Conservation (phyloP, 2,113 vertebrate species). For the Pithys albifrons region DNA sequence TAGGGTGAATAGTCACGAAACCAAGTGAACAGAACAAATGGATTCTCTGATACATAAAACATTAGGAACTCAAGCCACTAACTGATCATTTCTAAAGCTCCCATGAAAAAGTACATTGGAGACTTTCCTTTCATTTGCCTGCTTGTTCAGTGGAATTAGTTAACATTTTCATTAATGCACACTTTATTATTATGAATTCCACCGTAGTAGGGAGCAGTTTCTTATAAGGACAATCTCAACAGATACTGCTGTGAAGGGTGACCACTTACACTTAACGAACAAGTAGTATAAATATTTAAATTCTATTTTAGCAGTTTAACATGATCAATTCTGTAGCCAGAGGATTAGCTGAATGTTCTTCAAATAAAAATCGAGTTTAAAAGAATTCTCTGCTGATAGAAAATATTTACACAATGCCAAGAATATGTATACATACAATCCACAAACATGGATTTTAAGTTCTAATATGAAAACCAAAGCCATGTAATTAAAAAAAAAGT, state of each 20-base stretch:
- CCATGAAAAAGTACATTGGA: neutral
- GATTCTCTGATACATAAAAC: neutral
- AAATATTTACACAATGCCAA: neutral
- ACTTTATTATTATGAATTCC: neutral
- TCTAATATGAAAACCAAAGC: neutral
- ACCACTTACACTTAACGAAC: neutral
- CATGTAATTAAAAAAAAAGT: neutral
- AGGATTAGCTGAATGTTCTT: neutral
- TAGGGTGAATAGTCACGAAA: neutral
- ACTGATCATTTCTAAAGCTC: neutral
- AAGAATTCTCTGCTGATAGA: neutral
- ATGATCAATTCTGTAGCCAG: neutral
- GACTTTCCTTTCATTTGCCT: neutral
- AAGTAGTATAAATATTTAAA: neutral
- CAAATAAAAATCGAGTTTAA: slow-evolving; percentile 3
- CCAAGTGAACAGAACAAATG: neutral
- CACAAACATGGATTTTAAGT: neutral
- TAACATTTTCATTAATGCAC: neutral
- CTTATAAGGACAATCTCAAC: neutral
- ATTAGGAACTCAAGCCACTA: neutral
- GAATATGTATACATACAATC: neutral
- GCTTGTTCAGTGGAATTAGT: neutral
- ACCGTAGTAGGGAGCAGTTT: neutral
- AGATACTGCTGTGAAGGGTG: neutral
- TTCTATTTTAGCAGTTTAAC: neutral